Percentiles rank a stretch among this genome's conserved stretches.
Conservation (phyloP, 2,113 vertebrate species). For the Megalops atlanticus region DNA sequence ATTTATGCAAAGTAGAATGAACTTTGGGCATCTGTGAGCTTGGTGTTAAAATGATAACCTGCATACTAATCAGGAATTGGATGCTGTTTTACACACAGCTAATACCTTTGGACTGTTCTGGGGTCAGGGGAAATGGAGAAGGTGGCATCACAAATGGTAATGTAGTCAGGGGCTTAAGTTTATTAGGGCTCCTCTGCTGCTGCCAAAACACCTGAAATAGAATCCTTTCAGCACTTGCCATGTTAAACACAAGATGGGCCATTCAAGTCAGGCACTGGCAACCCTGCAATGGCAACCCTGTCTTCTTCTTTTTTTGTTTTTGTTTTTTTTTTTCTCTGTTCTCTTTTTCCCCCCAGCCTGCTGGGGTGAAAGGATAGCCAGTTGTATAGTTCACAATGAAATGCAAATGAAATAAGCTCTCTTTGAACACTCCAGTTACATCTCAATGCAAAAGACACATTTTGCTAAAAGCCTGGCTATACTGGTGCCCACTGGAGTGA, state of each 20-base stretch:
- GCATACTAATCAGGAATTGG: neutral
- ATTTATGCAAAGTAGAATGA: slow-evolving; percentile 23
- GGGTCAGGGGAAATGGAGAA: slow-evolving; percentile 25
- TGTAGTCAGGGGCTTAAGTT: slow-evolving; percentile 19
- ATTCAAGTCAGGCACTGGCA: neutral
- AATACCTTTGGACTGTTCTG: neutral
- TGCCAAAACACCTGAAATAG: neutral
- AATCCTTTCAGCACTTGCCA: neutral
- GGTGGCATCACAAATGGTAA: slow-evolving; percentile 29
- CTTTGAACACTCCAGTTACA: neutral
- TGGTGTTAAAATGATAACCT: slow-evolving; percentile 17
- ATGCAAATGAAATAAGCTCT: neutral
- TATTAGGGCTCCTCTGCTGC: neutral
- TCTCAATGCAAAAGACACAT: too few relatives aligned
- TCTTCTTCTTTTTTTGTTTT: neutral
- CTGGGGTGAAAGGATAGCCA: neutral
- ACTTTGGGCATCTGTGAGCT: slow-evolving; percentile 14
- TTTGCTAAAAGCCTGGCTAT: too few relatives aligned
- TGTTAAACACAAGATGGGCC: neutral
- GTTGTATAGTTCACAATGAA: neutral
- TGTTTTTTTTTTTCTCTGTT: neutral
- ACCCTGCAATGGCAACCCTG: neutral
- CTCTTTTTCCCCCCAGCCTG: neutral
- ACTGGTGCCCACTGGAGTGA: too few relatives aligned
- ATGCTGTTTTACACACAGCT: slow-evolving; percentile 17